Conservation (phyloP, 2,888 invertebrate genomes). For the Nudaria mundana region DNA sequence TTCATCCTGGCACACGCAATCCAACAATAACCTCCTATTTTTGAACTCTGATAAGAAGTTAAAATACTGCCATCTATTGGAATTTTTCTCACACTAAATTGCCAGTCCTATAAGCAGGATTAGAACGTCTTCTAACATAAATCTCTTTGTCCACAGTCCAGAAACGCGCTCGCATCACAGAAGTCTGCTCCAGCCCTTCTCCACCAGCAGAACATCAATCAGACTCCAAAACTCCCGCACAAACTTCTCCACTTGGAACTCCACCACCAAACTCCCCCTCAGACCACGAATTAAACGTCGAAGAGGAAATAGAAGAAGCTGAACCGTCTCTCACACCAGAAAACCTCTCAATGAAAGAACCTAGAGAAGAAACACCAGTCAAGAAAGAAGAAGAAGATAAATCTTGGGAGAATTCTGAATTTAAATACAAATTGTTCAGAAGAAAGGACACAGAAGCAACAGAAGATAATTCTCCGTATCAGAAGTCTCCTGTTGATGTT, state of each 20-base stretch:
- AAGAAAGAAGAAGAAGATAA: constrained; percentile 77
- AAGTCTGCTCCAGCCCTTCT: constrained; percentile 69
- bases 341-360: constrained; percentile 90
- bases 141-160: constrained; percentile 65
- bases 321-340: constrained; percentile 86
- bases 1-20: no score
- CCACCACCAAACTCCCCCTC: constrained; percentile 73
- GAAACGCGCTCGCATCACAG: constrained; percentile 73
- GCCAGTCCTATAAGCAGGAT: no score
- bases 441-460: constrained; percentile 44
- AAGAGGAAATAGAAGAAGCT: constrained; percentile 78
- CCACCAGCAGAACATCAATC: constrained; percentile 53
- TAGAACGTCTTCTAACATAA: no score
- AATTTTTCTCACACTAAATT: no score
- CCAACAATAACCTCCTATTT: no score
- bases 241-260: constrained; percentile 56
- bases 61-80: no score
- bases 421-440: constrained; percentile 69
- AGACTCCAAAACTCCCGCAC: constrained; percentile 58
- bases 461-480: constrained; percentile 62
- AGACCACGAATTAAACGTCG: constrained; percentile 78
- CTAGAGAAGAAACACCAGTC: constrained; percentile 70
- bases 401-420: constrained; percentile 66
- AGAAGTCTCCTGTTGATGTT: constrained; percentile 92
- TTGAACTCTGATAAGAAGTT: no score